Conservation (phyloP, 2,113 vertebrate species). For the Thymallus thymallus region DNA sequence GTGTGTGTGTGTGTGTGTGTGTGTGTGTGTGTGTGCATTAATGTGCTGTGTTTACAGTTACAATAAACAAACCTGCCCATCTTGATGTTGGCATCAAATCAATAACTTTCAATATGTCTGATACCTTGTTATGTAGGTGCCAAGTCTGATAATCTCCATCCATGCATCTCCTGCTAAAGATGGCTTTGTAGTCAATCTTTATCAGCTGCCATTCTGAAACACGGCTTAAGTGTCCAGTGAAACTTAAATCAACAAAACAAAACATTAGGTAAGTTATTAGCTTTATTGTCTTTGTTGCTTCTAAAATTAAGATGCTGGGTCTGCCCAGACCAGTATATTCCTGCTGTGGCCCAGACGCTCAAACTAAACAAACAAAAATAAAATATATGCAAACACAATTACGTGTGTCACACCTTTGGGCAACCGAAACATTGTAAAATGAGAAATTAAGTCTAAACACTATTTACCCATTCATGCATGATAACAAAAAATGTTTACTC, state of each 20-base stretch:
- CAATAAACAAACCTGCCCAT: slow-evolving; percentile 13
- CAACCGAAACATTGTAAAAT: no score
- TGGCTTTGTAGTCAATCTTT: slow-evolving; percentile 93
- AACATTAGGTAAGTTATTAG: background rate
- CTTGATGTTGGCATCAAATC: slow-evolving; percentile 34
- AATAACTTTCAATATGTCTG: slow-evolving; percentile 32
- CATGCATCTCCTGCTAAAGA: slow-evolving; percentile 83
- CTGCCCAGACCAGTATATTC: no score
- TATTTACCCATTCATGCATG: no score
- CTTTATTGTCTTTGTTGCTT: background rate
- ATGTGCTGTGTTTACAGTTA: slow-evolving; percentile 28
- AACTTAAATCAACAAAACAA: slow-evolving; percentile 61
- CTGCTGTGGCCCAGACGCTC: background rate
- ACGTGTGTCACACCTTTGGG: background rate
- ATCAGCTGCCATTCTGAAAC: slow-evolving; percentile 95
- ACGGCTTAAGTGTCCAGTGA: slow-evolving; percentile 92
- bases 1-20: no score
- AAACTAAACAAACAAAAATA: no score
- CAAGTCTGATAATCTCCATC: slow-evolving; percentile 92
- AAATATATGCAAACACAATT: background rate
- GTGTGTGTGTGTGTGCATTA: background rate
- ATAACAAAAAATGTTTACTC: no score
- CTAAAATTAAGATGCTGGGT: background rate
- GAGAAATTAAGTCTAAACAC: no score
- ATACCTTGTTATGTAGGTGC: slow-evolving; percentile 93